phyloP scores from a whole-genome alignment of 1,140 invertebrate species.

The Marisa cornuarietis region DNA sequence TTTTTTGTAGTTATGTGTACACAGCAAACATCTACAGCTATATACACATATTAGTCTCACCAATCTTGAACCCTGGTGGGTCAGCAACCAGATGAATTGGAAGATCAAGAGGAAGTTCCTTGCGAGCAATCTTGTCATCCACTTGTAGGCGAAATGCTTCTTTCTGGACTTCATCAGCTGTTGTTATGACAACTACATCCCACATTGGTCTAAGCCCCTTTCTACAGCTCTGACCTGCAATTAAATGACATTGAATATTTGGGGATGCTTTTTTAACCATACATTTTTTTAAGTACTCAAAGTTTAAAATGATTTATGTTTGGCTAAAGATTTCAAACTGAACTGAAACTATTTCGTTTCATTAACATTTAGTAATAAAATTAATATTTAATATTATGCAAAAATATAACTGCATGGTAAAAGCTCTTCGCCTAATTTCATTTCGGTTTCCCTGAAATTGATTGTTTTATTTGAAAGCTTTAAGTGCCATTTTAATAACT shows the following conservation, averaged over 20 bases:
- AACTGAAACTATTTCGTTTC: neutral
- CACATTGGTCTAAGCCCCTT: slow-evolving; percentile 50
- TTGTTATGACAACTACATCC: slow-evolving; percentile 66
- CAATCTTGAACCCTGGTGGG: slow-evolving; percentile 64
- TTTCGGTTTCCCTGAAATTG: too few species aligned
- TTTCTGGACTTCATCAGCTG: slow-evolving; percentile 62
- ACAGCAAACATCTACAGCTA: too few species aligned
- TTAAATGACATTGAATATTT: neutral
- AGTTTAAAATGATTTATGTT: neutral
- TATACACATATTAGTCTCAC: slow-evolving; percentile 34
- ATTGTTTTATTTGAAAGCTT: too few species aligned
- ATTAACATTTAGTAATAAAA: too few species aligned
- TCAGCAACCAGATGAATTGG: slow-evolving; percentile 60
- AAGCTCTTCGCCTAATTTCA: neutral
- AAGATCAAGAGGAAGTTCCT: slow-evolving; percentile 56
- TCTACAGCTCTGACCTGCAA: slow-evolving; percentile 40
- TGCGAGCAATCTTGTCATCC: slow-evolving; percentile 47
- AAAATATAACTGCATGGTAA: neutral
- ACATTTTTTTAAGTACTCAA: neutral
- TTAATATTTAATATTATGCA: neutral
- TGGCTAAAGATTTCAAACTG: neutral
- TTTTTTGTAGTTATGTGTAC: too few species aligned
- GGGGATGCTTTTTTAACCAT: neutral
- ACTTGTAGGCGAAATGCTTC: slow-evolving; percentile 62
- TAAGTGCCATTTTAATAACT: too few species aligned